A percentile compares a stretch with the other conserved stretches of the same genome.
Conservation (phyloP, 1,140 invertebrate species). For the Scaptomyza pallida region DNA sequence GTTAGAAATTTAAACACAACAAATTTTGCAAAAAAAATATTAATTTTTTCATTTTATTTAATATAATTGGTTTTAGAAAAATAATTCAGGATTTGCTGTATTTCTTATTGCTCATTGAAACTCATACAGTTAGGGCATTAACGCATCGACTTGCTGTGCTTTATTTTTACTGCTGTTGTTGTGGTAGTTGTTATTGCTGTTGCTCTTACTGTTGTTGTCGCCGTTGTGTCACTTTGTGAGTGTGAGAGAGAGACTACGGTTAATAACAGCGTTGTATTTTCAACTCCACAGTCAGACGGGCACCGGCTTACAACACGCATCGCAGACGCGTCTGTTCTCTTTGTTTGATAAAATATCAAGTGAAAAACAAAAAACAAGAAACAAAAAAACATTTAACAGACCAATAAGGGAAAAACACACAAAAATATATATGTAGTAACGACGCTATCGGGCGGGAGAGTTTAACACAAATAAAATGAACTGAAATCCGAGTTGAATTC, state of each 20-base stretch:
- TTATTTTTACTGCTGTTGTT: constrained; percentile 19
- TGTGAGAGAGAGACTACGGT: constrained; percentile 55
- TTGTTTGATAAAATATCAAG: constrained; percentile 21
- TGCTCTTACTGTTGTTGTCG: constrained; percentile 31
- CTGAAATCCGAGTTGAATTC: constrained; percentile 27
- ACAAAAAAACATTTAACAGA: background rate
- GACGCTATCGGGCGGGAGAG: constrained; percentile 31
- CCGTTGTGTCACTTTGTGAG: constrained; percentile 53
- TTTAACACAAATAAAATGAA: constrained; percentile 40
- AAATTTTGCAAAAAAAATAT: too few relatives aligned
- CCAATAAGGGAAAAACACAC: constrained; percentile 1
- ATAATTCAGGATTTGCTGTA: too few relatives aligned
- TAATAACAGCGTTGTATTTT: constrained; percentile 60
- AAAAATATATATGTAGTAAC: constrained; percentile 26
- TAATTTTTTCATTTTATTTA: too few relatives aligned
- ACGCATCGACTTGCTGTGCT: background rate
- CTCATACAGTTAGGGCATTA: background rate
- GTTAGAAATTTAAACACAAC: too few relatives aligned
- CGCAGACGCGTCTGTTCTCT: constrained; percentile 20
- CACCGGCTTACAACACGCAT: constrained; percentile 50
- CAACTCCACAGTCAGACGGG: constrained; percentile 66
- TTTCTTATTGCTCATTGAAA: too few relatives aligned
- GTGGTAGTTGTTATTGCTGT: background rate
- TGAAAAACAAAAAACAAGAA: constrained; percentile 40
- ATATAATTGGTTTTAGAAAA: too few relatives aligned